These are phyloP conservation scores for Latrodectus geometricus DNA, from an alignment of 1,140 invertebrate species.

Conservation along the genomic window DNA sequence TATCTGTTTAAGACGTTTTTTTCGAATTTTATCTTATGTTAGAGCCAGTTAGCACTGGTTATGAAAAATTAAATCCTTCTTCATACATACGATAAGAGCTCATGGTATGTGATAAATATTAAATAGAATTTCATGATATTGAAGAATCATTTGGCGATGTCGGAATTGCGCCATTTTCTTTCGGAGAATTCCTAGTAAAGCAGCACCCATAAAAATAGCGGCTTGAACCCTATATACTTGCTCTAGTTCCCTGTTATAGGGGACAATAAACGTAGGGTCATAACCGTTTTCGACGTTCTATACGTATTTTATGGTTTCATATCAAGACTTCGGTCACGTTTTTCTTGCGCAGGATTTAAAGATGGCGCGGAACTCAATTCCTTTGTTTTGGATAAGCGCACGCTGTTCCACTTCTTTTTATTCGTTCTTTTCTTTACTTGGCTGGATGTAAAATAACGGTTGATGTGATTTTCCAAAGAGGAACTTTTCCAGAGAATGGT, in stretches of 20 bases:
- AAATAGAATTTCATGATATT: too few species aligned
- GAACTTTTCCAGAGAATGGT: constrained; percentile 33
- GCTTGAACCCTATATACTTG: constrained; percentile 58
- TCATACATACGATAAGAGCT: too few species aligned
- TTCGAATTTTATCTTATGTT: too few species aligned
- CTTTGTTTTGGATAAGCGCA: constrained; percentile 26
- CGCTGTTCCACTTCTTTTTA: constrained; percentile 3
- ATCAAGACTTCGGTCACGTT: constrained; percentile 50
- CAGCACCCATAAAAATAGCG: constrained; percentile 48
- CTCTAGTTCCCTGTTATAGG: constrained; percentile 40
- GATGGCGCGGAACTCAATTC: not conserved
- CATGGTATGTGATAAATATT: too few species aligned
- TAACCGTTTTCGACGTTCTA: constrained; percentile 59
- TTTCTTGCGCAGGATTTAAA: constrained; percentile 44
- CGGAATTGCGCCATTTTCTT: constrained; percentile 19
- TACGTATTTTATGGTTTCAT: constrained; percentile 59
- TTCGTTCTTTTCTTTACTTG: not conserved
- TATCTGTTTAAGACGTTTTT: too few species aligned
- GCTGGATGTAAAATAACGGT: constrained; percentile 34
- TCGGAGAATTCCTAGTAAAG: constrained; percentile 28
- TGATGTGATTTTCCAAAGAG: constrained; percentile 19
- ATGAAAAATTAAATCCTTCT: too few species aligned
- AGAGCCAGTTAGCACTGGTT: too few species aligned
- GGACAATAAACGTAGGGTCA: constrained; percentile 57
- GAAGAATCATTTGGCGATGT: too few species aligned